Conservation (phyloP, 1,140 invertebrate species). For the Drosophila littoralis region DNA sequence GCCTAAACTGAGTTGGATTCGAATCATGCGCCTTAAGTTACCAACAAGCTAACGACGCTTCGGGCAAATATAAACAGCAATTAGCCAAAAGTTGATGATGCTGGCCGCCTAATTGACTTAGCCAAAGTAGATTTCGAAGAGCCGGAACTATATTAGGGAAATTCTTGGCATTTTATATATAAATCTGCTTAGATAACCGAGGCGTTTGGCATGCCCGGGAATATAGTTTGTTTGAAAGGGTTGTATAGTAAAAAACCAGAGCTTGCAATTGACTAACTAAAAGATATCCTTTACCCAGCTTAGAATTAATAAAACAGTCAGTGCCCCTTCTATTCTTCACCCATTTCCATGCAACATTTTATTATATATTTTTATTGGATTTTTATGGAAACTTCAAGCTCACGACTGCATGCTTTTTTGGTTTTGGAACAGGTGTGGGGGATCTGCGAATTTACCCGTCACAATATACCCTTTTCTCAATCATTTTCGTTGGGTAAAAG, state of each 20-base stretch:
- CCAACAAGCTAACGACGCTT: conserved; percentile 22
- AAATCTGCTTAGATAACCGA: conserved; percentile 36
- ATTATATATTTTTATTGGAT: background rate
- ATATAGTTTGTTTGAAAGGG: conserved; percentile 26
- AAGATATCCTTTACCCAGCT: background rate
- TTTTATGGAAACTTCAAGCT: too few relatives aligned
- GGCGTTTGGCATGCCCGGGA: conserved; percentile 36
- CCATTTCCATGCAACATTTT: too few relatives aligned
- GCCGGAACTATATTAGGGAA: conserved; percentile 18
- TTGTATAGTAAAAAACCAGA: conserved; percentile 17
- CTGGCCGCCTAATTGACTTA: conserved; percentile 43
- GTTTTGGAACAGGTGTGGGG: too few relatives aligned
- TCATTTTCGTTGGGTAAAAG: background rate
- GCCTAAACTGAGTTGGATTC: background rate
- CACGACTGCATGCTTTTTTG: too few relatives aligned
- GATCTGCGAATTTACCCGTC: too few relatives aligned
- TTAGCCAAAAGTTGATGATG: conserved; percentile 51
- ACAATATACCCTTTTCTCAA: background rate
- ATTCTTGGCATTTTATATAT: conserved; percentile 31
- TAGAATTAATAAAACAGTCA: too few relatives aligned
- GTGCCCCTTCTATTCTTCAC: too few relatives aligned
- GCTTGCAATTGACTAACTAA: background rate
- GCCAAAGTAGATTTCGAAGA: conserved; percentile 16
- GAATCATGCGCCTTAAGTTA: conserved; percentile 40
- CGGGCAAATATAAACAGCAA: conserved; percentile 61